Evolutionary conservation across 2,888 invertebrate genomes (phyloP).

Genomic region (Axea sp.): DNA sequence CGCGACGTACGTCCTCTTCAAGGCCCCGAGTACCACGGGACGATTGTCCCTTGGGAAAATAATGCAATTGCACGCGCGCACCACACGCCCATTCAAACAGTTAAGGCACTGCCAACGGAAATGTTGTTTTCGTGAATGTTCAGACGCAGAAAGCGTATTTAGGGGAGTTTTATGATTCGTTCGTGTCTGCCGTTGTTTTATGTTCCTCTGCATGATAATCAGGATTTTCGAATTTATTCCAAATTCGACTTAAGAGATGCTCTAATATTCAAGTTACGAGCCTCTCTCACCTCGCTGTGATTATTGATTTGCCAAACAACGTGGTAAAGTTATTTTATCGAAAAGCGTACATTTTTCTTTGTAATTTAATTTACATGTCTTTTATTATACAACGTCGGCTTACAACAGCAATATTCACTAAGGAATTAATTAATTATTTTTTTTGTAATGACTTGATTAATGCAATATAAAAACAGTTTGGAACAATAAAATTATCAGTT

Average conservation of each 20-base stretch:
- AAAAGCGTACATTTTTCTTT: too few species aligned
- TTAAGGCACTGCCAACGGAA: slow-evolving; percentile 35
- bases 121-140: slow-evolving; percentile 53
- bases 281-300: too few species aligned
- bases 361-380: too few species aligned
- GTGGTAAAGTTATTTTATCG: too few species aligned
- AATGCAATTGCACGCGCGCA: slow-evolving; percentile 44
- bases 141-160: slow-evolving; percentile 28
- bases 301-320: too few species aligned
- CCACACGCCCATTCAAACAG: slow-evolving; percentile 36
- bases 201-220: slow-evolving; percentile 34
- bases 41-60: slow-evolving; percentile 39
- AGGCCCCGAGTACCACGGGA: slow-evolving; percentile 15
- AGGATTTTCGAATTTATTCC: slow-evolving; percentile 26
- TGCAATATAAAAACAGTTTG: too few species aligned
- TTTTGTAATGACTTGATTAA: too few species aligned
- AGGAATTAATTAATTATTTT: too few species aligned
- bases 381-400: too few species aligned
- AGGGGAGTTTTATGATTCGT: slow-evolving; percentile 44
- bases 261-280: too few species aligned
- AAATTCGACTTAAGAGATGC: slow-evolving; percentile 17
- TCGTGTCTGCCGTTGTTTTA: slow-evolving; percentile 44
- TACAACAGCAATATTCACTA: too few species aligned
- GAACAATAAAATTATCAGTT: too few species aligned
- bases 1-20: slow-evolving; percentile 20